Percentiles rank a stretch among this genome's conserved stretches.
Conservation (phyloP, 2,888 invertebrate genomes). For the Zhuqinia jingwanae region DNA sequence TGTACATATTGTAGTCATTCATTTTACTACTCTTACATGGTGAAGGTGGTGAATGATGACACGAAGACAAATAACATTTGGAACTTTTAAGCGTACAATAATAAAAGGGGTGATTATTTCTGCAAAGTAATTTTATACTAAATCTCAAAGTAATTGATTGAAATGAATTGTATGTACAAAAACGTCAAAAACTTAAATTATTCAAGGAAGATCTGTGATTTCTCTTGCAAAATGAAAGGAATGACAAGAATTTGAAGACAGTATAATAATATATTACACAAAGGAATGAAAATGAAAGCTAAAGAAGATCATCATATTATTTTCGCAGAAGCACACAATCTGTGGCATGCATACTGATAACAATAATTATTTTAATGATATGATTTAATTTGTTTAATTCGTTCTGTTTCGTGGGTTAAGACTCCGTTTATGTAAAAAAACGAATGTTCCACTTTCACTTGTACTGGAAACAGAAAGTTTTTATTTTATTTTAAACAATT, state of each 20-base stretch:
- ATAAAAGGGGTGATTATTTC: neutral
- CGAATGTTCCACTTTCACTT: too few species aligned
- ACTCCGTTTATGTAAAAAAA: neutral
- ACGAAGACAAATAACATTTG: neutral
- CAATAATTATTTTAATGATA: neutral
- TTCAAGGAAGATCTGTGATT: slow-evolving; percentile 1
- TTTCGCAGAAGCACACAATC: neutral
- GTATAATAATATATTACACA: neutral
- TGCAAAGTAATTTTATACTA: neutral
- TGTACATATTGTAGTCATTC: too few species aligned
- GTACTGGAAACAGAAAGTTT: too few species aligned
- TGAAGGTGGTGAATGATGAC: slow-evolving; percentile 17
- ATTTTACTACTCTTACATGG: neutral
- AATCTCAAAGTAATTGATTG: neutral
- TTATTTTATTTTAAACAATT: too few species aligned
- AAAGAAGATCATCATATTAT: neutral
- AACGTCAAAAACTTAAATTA: neutral
- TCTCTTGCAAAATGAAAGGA: neutral
- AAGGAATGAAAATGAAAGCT: neutral
- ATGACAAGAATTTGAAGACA: slow-evolving; percentile 15
- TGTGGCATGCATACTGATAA: slow-evolving; percentile 10
- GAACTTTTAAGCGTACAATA: slow-evolving; percentile 17
- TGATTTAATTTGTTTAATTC: slow-evolving; percentile 28
- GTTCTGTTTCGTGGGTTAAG: neutral
- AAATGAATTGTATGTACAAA: neutral